Evolutionary conservation across 2,797 vertebrate genomes (phyloP).

Genomic region (Rhynchonycteris naso): DNA sequence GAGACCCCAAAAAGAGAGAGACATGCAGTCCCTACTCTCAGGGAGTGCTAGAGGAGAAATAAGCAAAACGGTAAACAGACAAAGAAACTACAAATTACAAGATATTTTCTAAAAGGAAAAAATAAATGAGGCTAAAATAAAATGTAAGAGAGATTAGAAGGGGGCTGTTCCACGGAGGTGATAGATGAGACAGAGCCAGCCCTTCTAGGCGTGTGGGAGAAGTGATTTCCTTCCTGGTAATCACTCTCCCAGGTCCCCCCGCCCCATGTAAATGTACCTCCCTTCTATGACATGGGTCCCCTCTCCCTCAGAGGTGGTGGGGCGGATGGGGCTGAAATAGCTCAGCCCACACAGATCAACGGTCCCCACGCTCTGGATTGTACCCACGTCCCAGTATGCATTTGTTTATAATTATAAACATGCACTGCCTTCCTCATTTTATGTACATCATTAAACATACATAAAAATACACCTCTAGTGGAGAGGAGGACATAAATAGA

Average conservation of each 20-base stretch:
- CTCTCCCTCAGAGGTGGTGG: neutral
- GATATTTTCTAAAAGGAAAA: neutral
- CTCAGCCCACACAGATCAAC: neutral
- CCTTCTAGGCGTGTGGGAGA: neutral
- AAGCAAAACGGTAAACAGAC: neutral
- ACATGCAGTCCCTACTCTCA: neutral
- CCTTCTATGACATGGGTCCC: neutral
- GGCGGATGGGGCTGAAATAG: rapidly evolving
- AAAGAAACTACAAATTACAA: neutral
- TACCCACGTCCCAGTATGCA: rapidly evolving
- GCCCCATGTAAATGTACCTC: rapidly evolving
- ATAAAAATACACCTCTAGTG: constrained; percentile 29
- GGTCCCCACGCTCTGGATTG: neutral
- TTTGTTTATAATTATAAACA: neutral
- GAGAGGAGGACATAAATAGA: neutral
- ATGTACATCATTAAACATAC: constrained; percentile 23
- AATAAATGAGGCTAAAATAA: neutral
- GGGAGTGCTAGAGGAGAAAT: rapidly evolving
- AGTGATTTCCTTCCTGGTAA: neutral
- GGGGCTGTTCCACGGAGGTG: neutral
- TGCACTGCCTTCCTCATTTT: neutral
- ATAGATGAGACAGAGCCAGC: rapidly evolving
- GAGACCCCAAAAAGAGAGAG: rapidly evolving
- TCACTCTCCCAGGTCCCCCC: neutral
- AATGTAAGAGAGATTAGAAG: neutral